Evolutionary conservation across 2,888 invertebrate genomes (phyloP).

Genomic region (Agrotis segetum): DNA sequence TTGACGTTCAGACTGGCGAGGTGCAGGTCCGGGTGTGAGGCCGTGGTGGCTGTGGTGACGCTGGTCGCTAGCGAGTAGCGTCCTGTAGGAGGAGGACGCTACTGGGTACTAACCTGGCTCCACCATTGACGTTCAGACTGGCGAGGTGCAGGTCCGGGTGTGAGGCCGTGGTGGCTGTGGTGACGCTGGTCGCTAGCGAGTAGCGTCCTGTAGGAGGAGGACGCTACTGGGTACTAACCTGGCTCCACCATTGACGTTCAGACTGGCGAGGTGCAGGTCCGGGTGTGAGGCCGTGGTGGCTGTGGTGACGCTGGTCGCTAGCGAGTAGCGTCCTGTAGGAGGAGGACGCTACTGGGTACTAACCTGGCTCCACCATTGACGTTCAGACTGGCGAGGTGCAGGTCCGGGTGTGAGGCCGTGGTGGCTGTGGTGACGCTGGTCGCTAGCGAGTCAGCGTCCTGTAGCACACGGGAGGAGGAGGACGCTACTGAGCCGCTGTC

Average conservation of each 20-base stretch:
- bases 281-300: slow-evolving; percentile 95
- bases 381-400: slow-evolving; percentile 73
- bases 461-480: slow-evolving; percentile 85
- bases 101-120: slow-evolving; percentile 86
- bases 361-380: slow-evolving; percentile 77
- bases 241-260: slow-evolving; percentile 70
- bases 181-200: slow-evolving; percentile 95
- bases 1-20: slow-evolving; percentile 59
- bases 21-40: slow-evolving; percentile 93
- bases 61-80: slow-evolving; percentile 95
- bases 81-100: slow-evolving; percentile 92
- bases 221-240: slow-evolving; percentile 90
- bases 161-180: slow-evolving; percentile 93
- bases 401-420: slow-evolving; percentile 93
- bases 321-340: slow-evolving; percentile 94
- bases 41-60: slow-evolving; percentile 92
- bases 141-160: slow-evolving; percentile 91
- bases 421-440: slow-evolving; percentile 93
- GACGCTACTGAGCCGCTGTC: slow-evolving; percentile 94
- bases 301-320: slow-evolving; percentile 93
- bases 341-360: neutral
- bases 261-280: slow-evolving; percentile 76
- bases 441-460: slow-evolving; percentile 96
- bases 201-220: slow-evolving; percentile 93
- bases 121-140: slow-evolving; percentile 68